Evolutionary conservation across 2,888 invertebrate species (phyloP).

Genomic region (Adelphocoris suturalis): DNA sequence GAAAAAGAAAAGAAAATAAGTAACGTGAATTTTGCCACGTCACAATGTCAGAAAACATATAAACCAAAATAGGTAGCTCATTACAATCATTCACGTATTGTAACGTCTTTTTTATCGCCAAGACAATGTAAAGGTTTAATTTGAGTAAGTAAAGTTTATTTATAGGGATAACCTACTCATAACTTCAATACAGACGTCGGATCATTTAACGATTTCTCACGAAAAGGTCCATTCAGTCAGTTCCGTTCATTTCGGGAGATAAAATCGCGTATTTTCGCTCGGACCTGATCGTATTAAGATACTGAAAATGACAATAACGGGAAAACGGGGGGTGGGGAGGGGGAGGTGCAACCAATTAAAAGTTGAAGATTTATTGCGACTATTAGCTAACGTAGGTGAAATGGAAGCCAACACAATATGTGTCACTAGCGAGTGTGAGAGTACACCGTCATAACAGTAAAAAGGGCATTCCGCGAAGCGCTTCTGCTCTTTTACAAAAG

Average conservation of each 20-base stretch:
- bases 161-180: too few species aligned
- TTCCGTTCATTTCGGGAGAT: background rate
- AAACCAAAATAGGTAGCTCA: too few species aligned
- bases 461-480: slow-evolving; percentile 20
- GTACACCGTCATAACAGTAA: slow-evolving; percentile 27
- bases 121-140: too few species aligned
- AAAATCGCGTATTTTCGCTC: background rate
- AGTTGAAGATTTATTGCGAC: background rate
- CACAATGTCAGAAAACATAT: too few species aligned
- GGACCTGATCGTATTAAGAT: slow-evolving; percentile 37
- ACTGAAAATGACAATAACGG: background rate
- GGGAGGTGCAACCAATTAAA: background rate
- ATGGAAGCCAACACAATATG: slow-evolving; percentile 42
- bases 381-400: slow-evolving; percentile 27
- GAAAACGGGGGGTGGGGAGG: background rate
- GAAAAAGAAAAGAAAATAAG: too few species aligned
- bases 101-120: too few species aligned
- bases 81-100: too few species aligned
- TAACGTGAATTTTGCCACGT: too few species aligned
- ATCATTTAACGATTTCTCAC: background rate
- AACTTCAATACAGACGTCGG: too few species aligned
- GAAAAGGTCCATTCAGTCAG: background rate
- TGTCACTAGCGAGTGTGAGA: background rate
- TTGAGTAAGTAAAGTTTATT: too few species aligned
- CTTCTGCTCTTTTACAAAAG: slow-evolving; percentile 22